phyloP scores from a whole-genome alignment of 2,797 vertebrate genomes.

The Hemitrygon akajei region DNA sequence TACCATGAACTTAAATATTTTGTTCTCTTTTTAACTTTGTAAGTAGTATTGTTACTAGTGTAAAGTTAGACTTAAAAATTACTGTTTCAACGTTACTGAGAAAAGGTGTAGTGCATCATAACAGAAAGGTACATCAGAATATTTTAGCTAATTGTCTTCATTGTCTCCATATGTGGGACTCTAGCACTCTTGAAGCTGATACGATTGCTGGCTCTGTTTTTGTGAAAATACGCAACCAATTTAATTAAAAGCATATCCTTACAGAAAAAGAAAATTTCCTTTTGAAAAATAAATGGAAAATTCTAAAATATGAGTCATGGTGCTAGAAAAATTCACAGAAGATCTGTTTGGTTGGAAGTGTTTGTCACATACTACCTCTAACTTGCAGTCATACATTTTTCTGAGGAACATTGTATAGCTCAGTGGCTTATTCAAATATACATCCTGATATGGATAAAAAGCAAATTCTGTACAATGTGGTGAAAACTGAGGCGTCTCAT shows the following conservation, averaged over 20 bases:
- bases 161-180: background rate
- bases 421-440: no score
- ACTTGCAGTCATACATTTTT: no score
- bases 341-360: background rate
- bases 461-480: no score
- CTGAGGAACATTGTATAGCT: no score
- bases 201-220: no score
- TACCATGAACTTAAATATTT: background rate
- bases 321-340: background rate
- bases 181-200: background rate
- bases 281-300: background rate
- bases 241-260: background rate
- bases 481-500: no score
- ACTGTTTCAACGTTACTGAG: background rate
- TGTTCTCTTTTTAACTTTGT: background rate
- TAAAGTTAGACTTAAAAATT: background rate
- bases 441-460: no score
- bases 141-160: background rate
- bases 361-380: background rate
- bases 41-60: background rate
- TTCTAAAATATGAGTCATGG: background rate
- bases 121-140: background rate
- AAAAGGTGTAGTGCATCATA: background rate
- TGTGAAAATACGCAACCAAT: no score
- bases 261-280: background rate